These are phyloP conservation scores for Falco punctatus DNA, from an alignment of 2,113 vertebrate genomes.

Conservation along the genomic window DNA sequence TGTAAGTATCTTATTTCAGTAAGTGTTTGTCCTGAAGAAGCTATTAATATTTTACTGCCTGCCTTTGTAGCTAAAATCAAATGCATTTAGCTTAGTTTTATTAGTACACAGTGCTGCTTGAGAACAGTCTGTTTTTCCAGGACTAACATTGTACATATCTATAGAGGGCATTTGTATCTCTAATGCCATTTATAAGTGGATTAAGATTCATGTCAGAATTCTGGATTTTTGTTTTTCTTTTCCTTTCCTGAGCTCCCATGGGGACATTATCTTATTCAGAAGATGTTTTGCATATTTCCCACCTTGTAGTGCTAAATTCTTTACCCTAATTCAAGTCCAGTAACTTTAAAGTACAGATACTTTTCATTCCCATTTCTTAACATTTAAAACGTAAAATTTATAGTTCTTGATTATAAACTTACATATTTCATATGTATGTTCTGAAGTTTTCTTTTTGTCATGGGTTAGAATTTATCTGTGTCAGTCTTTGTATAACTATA, in stretches of 20 bases:
- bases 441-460: neutral
- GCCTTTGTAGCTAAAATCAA: conserved; percentile 31
- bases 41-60: neutral
- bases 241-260: neutral
- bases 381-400: neutral
- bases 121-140: conserved; percentile 51
- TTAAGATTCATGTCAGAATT: conserved; percentile 12
- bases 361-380: neutral
- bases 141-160: conserved; percentile 41
- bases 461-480: neutral
- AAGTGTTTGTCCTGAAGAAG: neutral
- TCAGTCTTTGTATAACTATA: neutral
- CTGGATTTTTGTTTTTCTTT: neutral
- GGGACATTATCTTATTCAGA: neutral
- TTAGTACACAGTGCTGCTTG: conserved; percentile 28
- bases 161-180: neutral
- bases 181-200: neutral
- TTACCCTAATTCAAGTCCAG: neutral
- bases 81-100: conserved; percentile 43
- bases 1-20: conserved; percentile 45
- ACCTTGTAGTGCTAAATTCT: neutral
- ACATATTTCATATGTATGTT: neutral
- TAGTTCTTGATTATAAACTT: neutral
- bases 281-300: neutral
- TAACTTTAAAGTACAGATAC: neutral